Evolutionary conservation across 2,113 vertebrate genomes (phyloP).

Genomic region (Oryzias woworae): DNA sequence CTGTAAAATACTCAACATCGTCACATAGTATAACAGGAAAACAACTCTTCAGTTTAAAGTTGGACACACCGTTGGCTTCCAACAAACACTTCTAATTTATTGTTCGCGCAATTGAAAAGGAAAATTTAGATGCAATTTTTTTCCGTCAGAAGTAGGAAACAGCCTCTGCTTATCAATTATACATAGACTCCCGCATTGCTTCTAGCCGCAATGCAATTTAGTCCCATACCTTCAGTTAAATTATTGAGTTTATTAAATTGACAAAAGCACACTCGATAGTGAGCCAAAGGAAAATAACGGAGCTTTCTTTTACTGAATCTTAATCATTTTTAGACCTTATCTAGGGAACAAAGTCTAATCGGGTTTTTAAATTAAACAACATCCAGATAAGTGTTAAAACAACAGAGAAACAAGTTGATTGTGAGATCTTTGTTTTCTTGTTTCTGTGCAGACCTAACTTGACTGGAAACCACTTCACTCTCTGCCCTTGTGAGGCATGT

Average conservation of each 20-base stretch:
- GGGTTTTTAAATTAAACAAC: slow-evolving; percentile 13
- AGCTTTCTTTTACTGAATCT: slow-evolving; percentile 33
- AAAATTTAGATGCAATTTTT: slow-evolving; percentile 42
- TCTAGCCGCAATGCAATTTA: slow-evolving; percentile 27
- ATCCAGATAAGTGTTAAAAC: slow-evolving; percentile 3
- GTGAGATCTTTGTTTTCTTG: neutral
- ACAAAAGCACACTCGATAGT: slow-evolving; percentile 32
- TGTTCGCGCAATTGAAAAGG: slow-evolving; percentile 18
- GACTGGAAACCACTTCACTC: slow-evolving; percentile 11
- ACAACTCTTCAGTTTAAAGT: too few relatives aligned
- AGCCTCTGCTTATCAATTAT: slow-evolving; percentile 57
- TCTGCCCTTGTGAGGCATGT: neutral
- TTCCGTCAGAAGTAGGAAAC: slow-evolving; percentile 58
- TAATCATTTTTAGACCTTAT: slow-evolving; percentile 23
- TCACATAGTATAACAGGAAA: too few relatives aligned
- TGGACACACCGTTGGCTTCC: neutral
- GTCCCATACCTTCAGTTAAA: slow-evolving; percentile 48
- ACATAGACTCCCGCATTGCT: slow-evolving; percentile 54
- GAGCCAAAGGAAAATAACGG: slow-evolving; percentile 26
- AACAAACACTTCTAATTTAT: neutral
- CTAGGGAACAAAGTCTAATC: slow-evolving; percentile 22
- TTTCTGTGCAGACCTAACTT: slow-evolving; percentile 16
- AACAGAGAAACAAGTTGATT: neutral
- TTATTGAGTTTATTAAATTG: slow-evolving; percentile 65
- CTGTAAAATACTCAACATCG: too few relatives aligned